These are phyloP conservation scores for Ricordea florida DNA, from an alignment of 92 coral and sea anemone genomes.

Conservation along the genomic window DNA sequence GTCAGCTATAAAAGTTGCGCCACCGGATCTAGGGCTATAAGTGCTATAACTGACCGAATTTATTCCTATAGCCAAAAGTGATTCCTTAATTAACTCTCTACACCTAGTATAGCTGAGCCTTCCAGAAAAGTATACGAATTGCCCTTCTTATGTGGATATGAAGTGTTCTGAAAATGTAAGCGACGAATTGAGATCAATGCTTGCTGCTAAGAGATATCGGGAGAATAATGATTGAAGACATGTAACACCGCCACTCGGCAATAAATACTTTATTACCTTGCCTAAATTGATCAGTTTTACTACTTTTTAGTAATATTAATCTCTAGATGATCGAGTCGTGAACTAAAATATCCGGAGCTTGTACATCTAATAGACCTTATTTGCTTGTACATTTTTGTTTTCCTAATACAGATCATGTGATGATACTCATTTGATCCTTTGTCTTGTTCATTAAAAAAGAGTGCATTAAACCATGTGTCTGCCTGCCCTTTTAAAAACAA, in stretches of 20 bases:
- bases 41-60: neutral
- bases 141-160: neutral
- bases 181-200: neutral
- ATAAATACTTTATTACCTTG: neutral
- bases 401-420: no score
- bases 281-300: neutral
- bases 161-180: neutral
- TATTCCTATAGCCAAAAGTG: neutral
- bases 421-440: no score
- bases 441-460: no score
- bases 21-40: constrained; percentile 33
- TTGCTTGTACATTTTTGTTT: no score
- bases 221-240: constrained; percentile 6
- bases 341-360: neutral
- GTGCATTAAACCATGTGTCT: no score
- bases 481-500: no score
- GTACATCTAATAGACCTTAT: neutral
- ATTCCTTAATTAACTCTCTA: constrained; percentile 29
- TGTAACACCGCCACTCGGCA: neutral
- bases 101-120: constrained; percentile 4
- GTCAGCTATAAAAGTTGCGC: constrained; percentile 25
- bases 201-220: neutral
- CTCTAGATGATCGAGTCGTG: neutral
- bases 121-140: neutral
- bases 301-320: neutral